Evolutionary conservation across 2,797 vertebrate species (phyloP), one percentile per base, ranked within the genome.

Genomic region (Vultur gryphus): DNA sequence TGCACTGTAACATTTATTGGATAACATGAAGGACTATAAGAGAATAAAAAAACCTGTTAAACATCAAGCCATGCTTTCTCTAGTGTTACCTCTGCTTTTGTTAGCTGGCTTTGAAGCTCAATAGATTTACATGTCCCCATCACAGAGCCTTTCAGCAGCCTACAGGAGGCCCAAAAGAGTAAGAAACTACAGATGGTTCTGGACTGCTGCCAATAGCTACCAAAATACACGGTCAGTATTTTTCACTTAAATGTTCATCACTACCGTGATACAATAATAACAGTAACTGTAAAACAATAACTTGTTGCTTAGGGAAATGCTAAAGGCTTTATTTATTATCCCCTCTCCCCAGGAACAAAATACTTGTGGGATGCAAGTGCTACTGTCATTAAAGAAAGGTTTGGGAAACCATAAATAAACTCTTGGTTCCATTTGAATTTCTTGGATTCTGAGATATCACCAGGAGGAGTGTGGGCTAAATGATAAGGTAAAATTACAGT

Each of bases 391-490:
- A 61, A 84, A 73, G 46, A 55, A 87, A 78, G 21, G 29, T 31
- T 67, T 90, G 59, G 64, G 48, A 93, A 91, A 94, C 11, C 29
- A 77, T 76, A 77, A 76, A 83, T 35, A 87, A 72, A 65, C 24
- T 46, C 33, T 46, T 26, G 8, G 49, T 44, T 92, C 43, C 35
- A n/a, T 62, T 59, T 61, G 28, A 82, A 85, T 41, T 43, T 61
- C 78, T 78, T 57, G 29, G 35, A 71, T 84, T 73, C 41, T 59
- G 67, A 90, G 70, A 77, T 75, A 93, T 19, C 75, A 67, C 7
- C 37, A 72, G 65, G 81, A 91, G 84, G 35, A 87, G 17, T 57
- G 89, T 90, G 37, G 44, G 81, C 44, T 92, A 95, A 94, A 94
- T 62, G 28, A 72, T 61, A 81, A 54, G 52, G 13, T 89, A 80